A percentile compares a stretch with the other conserved stretches of the same genome.
phyloP scores from a whole-genome alignment of 2,113 vertebrate species.

The Egretta garzetta region DNA sequence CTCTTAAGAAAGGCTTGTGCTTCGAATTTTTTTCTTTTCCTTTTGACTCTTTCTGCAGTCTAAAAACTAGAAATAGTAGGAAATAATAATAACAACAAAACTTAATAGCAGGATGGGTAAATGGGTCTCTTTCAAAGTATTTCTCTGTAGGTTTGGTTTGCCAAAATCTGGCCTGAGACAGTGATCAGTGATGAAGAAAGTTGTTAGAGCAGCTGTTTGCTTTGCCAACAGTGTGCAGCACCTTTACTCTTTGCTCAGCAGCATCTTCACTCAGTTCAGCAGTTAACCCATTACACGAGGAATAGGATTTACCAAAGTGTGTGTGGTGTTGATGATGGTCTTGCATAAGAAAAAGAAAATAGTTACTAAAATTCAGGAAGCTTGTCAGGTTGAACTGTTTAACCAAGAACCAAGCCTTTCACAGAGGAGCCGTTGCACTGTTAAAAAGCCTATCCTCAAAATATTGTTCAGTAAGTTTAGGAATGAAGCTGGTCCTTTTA shows the following conservation, averaged over 20 bases:
- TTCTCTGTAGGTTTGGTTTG: not conserved
- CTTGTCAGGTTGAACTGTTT: not conserved
- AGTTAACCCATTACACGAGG: not conserved
- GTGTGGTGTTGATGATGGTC: not conserved
- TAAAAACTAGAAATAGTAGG: not conserved
- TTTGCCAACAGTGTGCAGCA: not conserved
- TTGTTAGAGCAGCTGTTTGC: not conserved
- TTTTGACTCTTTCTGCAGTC: not conserved
- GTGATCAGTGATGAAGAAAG: not conserved
- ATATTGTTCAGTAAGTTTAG: not conserved
- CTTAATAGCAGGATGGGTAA: not conserved
- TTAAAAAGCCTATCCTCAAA: not conserved
- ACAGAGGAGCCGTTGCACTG: not conserved
- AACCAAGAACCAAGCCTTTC: not conserved
- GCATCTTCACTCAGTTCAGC: not conserved
- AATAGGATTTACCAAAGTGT: not conserved
- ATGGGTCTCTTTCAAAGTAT: not conserved
- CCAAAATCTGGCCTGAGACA: not conserved
- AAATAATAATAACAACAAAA: not conserved
- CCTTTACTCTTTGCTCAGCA: not conserved
- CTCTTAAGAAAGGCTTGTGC: not conserved
- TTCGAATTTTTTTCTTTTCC: not conserved
- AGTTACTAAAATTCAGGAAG: not conserved
- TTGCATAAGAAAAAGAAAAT: not conserved
- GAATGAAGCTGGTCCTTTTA: not conserved